Evolutionary conservation across 2,888 invertebrate species (phyloP), one percentile per base, ranked within the genome.

Genomic region (Spilarctia lutea): DNA sequence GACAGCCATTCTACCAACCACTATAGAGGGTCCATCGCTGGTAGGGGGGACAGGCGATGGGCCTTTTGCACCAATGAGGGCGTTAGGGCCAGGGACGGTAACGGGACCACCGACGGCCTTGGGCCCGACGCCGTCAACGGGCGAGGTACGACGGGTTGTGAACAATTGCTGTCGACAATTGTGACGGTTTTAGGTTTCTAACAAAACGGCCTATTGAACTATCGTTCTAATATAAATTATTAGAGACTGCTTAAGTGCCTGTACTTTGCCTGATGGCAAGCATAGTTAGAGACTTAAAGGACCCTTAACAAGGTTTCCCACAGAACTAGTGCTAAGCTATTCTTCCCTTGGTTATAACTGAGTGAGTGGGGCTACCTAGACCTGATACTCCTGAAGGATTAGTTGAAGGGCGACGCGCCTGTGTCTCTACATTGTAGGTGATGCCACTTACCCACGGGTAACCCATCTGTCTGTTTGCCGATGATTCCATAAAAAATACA

Each of bases 1-100:
- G 30, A 91, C 87, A 2, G 81, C 89, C 20, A 88, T 85, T 33
- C 90, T 80, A 77, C 89, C 86, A 35, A 85, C 83, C 4, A 84
- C 65, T 56, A 86, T 89, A n/a, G 65, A 63, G 63, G 71, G 45
- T 24, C 56, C 45, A 30, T 35, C n/a, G 35, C 42, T 33, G 30
- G 72, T 63, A 18, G 52, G 18, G 8, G 65, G 63, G 66, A 69
- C 70, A 30, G 77, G 77, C 7, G 76, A 76, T 8, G 48, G 65
- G 18, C 68, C 68, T 6, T 72, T 66, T 10, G 72, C 13, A 6
- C 72, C 65, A 18, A 16, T 67, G 10, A 48, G 35, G 42, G 30
- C 42, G 24, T 60, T 71, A 20, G 60, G 56, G 24, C 39, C 76
- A 27, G 75, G 65, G n/a, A 52, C 67, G 11, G 71, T 76, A 3